phyloP scores from a whole-genome alignment of 2,888 invertebrate species.

The Eubasilissa splendida region DNA sequence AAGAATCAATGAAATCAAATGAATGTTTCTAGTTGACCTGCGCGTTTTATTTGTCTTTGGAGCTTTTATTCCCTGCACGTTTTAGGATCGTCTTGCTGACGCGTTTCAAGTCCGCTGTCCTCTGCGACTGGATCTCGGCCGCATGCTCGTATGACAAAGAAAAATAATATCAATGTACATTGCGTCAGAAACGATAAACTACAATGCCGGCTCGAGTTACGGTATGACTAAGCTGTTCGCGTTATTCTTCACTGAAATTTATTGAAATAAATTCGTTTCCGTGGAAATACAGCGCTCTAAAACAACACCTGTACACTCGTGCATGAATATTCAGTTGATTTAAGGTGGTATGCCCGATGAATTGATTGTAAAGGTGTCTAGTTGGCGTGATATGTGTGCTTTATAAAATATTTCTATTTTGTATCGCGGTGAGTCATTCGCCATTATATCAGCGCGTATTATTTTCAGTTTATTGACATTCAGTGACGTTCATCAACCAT shows the following conservation, averaged over 20 bases:
- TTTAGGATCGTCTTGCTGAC: no score
- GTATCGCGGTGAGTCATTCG: background rate
- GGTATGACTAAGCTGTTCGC: background rate
- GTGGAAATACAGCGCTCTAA: conserved; percentile 4
- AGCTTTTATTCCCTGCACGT: no score
- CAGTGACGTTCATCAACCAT: background rate
- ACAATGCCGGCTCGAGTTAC: no score
- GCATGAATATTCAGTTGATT: background rate
- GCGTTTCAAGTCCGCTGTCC: no score
- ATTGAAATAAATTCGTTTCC: conserved; percentile 18
- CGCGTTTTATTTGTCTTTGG: no score
- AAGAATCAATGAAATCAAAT: no score
- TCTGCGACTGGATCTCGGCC: no score
- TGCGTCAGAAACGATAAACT: no score
- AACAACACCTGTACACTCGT: background rate
- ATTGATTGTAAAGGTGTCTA: background rate
- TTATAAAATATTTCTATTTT: background rate
- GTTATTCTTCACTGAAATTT: conserved; percentile 2
- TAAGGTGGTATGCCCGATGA: background rate
- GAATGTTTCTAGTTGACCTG: no score
- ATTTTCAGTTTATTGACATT: background rate
- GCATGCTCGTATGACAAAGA: no score
- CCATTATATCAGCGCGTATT: background rate
- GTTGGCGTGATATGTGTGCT: background rate
- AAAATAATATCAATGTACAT: no score